phyloP scores from a whole-genome alignment of 2,888 invertebrate genomes.

The Ochropleura leucogaster region DNA sequence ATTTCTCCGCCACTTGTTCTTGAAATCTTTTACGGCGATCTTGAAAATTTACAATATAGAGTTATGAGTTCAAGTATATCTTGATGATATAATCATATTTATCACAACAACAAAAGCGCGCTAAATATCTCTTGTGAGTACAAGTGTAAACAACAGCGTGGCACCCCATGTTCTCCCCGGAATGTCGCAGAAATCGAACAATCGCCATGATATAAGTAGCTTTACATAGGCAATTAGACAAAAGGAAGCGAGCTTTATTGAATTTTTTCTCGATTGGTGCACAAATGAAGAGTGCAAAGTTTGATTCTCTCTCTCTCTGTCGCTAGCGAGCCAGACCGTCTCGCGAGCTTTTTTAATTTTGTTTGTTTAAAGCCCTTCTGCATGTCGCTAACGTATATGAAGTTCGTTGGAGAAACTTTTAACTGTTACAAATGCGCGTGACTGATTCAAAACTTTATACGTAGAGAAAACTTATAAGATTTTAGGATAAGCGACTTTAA shows the following conservation, averaged over 20 bases:
- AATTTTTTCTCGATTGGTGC: constrained; percentile 89
- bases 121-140: constrained; percentile 46
- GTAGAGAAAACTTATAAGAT: constrained; percentile 50
- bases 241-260: constrained; percentile 88
- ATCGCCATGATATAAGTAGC: constrained; percentile 80
- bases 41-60: constrained; percentile 4
- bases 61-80: constrained; percentile 29
- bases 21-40: constrained; percentile 14
- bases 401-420: constrained; percentile 68
- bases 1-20: background rate
- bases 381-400: constrained; percentile 61
- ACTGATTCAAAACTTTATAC: constrained; percentile 77
- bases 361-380: constrained; percentile 73
- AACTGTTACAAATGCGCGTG: constrained; percentile 69
- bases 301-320: constrained; percentile 83
- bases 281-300: constrained; percentile 87
- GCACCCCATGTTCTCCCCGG: constrained; percentile 70
- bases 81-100: constrained; percentile 23
- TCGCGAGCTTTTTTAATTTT: constrained; percentile 80
- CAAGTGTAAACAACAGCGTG: constrained; percentile 63
- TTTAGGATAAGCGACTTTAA: constrained; percentile 71
- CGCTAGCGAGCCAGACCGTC: constrained; percentile 76
- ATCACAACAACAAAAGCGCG: constrained; percentile 38
- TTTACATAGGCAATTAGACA: constrained; percentile 88
- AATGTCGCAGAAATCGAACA: constrained; percentile 79